Evolutionary conservation across 2,797 vertebrate genomes (phyloP), one percentile per base, ranked within the genome.

Genomic region (Sebastes paucispinis): DNA sequence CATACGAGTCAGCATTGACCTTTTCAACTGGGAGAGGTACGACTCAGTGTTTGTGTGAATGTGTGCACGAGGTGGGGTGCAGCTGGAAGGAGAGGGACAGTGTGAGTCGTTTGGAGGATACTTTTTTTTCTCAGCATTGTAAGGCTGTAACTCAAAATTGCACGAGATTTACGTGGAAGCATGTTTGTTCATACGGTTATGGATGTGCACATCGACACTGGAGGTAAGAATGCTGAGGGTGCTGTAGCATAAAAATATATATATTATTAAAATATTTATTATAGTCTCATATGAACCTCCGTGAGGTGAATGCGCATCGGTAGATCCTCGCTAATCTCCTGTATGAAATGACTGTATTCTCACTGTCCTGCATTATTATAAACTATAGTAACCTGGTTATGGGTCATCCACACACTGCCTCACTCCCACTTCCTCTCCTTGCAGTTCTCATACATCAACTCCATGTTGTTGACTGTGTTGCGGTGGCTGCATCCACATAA

Each of bases 21-120:
- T 99, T 32, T 99, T 96, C 95, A 98, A 97, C 87, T 99, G 98
- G 98, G 97, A 99, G 79, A 98, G 98, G 98, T 99, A 95, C 12
- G n/a, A 39, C 54, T 32, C n/a, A 16, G 12, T 32, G 34, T 73
- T 52, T 62, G 29, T 68, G 4, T 59, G 64, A 80, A 24, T 60
- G 7, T 52, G 29, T 69, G 63, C 77, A 22, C 24, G 13, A n/a
- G 43, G 43, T 20, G 43, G 0, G 16, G n/a, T 22, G 14, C 47
- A 73, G 65, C 32, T 64, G n/a, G 5, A 27, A 31, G 55, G 13
- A 76, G 22, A 50, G 54, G 8, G 47, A 25, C 13, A 3, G 6
- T 14, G 8, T 22, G 16, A 27, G 39, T 68, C 5, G 2, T 76
- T 66, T 24, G 43, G 16, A 36, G 14, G 50, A 62, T 47, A 31